These are phyloP conservation scores for Chionomys nivalis DNA, from an alignment of 2,113 vertebrate species.

Conservation along the genomic window DNA sequence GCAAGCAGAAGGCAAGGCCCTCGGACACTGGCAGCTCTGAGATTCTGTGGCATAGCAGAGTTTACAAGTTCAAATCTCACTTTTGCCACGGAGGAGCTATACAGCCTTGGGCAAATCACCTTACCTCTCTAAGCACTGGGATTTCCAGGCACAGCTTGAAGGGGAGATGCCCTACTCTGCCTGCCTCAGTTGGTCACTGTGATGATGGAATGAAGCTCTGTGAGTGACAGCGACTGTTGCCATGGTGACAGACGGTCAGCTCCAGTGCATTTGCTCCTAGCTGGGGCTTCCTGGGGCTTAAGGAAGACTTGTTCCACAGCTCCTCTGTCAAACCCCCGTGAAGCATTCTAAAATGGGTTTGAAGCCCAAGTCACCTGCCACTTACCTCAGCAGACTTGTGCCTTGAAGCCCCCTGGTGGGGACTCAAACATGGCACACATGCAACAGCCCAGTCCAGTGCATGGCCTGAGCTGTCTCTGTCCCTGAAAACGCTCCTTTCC, in stretches of 20 bases:
- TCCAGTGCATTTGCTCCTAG: neutral
- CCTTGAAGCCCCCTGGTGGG: neutral
- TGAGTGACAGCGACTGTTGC: neutral
- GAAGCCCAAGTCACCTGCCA: neutral
- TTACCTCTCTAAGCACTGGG: constrained; percentile 20
- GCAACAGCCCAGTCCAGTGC: neutral
- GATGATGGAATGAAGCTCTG: neutral
- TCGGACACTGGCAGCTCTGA: neutral
- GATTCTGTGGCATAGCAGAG: neutral
- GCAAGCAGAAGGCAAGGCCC: neutral
- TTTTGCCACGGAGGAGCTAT: neutral
- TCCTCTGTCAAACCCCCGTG: neutral
- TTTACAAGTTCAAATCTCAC: neutral
- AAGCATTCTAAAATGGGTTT: neutral
- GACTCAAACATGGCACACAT: neutral
- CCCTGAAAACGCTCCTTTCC: neutral
- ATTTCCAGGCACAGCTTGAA: neutral
- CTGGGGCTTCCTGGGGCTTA: neutral
- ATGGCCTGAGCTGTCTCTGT: neutral
- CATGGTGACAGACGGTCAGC: neutral
- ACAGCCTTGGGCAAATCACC: neutral
- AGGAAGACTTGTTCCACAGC: neutral
- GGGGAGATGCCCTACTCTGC: neutral
- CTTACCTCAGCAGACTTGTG: fast-evolving
- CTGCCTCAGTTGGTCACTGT: neutral